Base-by-base conservation (phyloP, 1,140 invertebrate species). In the Medauroidea extradentata region DNA sequence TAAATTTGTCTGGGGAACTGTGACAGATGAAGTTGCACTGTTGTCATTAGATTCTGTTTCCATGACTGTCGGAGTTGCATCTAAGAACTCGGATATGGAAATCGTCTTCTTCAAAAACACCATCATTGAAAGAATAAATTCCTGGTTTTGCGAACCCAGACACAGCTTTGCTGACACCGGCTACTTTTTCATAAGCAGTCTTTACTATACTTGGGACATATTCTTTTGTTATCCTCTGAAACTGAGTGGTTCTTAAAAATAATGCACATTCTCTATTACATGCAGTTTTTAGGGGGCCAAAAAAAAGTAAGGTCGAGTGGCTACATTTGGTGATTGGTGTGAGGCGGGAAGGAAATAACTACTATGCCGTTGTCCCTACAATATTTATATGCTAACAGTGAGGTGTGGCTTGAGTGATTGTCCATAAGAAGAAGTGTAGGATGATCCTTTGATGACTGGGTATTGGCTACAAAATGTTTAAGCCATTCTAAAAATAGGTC, bases 221-320 rank as follows among this genome's bases (percentile, higher is more conserved):
- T 9, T 53, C 29, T n/a, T 53, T 38, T 2, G 24, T 53, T 53
- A 53, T 53, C 14, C 19, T 53, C 25, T 53, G 9, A 27, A n/a
- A 38, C 7, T 38, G 16, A 5, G 50, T 27, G 29, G 29, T 34
- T 34, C 11, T 34, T 34, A 34, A 34, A 11, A 34, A 34, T 34
- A 11, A 11, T 7, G 29, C 29, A 34, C 29, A 34, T 34, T 34
- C 39, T 27, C 27, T 7, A 44, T 25, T 11, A 21, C 43, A 57
- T 27, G 48, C 41, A 23, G 34, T 62, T 58, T 73, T 73, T 13
- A 74, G 65, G 44, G 70, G 65, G 8, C 66, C 62, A 60, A 69
- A 52, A n/a, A n/a, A 75, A 66, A 18, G 60, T 42, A 49, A 59
- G 19, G 62, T 76, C 74, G 11, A 78, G 64, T 1, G 75, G 75